Evolutionary conservation across 2,888 invertebrate genomes (phyloP).

Genomic region (Cantharis flavilabris): DNA sequence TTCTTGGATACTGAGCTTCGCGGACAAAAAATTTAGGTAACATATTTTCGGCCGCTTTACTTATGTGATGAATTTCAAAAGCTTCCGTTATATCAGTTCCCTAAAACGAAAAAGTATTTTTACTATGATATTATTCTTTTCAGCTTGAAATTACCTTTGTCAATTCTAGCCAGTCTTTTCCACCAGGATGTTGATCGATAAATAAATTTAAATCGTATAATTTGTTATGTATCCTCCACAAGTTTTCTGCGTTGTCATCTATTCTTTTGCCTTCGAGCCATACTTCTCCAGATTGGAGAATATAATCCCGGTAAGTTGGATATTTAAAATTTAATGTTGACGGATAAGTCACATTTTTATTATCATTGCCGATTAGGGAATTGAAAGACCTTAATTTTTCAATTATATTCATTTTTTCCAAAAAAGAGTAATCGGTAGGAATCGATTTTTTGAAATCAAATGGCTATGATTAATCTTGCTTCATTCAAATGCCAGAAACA

Average conservation of each 20-base stretch:
- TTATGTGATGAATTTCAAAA: constrained; percentile 74
- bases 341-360: background rate
- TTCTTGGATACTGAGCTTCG: constrained; percentile 65
- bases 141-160: constrained; percentile 61
- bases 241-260: constrained; percentile 74
- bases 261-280: constrained; percentile 17
- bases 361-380: background rate
- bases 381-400: background rate
- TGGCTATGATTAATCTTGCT: background rate
- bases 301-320: constrained; percentile 58
- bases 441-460: background rate
- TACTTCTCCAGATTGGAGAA: constrained; percentile 51
- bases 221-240: constrained; percentile 76
- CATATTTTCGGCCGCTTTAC: constrained; percentile 60
- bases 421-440: no score
- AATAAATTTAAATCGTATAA: constrained; percentile 87
- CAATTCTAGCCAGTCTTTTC: constrained; percentile 73
- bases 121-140: background rate
- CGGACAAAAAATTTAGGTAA: constrained; percentile 68
- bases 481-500: background rate
- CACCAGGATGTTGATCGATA: constrained; percentile 82
- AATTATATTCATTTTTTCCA: background rate
- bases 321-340: constrained; percentile 44
- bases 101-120: constrained; percentile 48
- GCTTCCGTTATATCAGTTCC: constrained; percentile 81